These are phyloP conservation scores for Exaiptasia diaphana DNA, from an alignment of 64 coral and sea anemone genomes.

Conservation along the genomic window DNA sequence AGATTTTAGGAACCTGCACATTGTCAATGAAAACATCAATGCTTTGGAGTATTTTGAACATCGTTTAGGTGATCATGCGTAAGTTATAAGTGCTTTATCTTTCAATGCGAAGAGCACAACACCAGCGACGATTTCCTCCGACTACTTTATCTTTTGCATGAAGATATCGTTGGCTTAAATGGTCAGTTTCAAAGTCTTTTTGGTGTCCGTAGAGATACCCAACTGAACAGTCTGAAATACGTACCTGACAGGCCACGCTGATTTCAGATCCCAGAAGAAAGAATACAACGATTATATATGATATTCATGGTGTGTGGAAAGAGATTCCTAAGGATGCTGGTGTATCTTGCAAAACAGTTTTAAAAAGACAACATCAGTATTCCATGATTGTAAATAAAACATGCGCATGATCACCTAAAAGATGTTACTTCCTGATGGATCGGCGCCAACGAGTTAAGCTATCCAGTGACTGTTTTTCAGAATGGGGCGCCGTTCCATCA, in stretches of 20 bases:
- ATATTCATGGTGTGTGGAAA: slow-evolving; percentile 22
- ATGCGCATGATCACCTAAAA: too few species aligned
- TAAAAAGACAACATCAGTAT: slow-evolving; percentile 55
- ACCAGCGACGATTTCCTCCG: background rate
- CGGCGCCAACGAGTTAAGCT: too few species aligned
- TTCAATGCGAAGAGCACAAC: slow-evolving; percentile 44
- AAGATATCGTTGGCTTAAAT: slow-evolving; percentile 8
- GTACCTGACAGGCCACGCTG: too few species aligned
- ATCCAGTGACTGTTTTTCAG: too few species aligned
- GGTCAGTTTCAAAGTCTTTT: background rate
- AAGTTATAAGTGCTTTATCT: slow-evolving; percentile 30
- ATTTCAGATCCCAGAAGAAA: slow-evolving; percentile 38
- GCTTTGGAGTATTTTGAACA: slow-evolving; percentile 46
- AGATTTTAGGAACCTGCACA: background rate
- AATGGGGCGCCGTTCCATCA: too few species aligned
- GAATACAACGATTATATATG: background rate
- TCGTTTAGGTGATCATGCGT: slow-evolving; percentile 42
- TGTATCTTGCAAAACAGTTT: slow-evolving; percentile 59
- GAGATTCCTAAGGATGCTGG: slow-evolving; percentile 46
- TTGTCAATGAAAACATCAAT: background rate
- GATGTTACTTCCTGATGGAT: too few species aligned
- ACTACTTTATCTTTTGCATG: background rate
- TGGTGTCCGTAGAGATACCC: slow-evolving; percentile 23
- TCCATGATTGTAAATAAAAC: slow-evolving; percentile 15
- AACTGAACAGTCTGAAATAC: slow-evolving; percentile 16